These are phyloP conservation scores for Bos javanicus DNA, from an alignment of 2,113 vertebrate species.

Conservation along the genomic window DNA sequence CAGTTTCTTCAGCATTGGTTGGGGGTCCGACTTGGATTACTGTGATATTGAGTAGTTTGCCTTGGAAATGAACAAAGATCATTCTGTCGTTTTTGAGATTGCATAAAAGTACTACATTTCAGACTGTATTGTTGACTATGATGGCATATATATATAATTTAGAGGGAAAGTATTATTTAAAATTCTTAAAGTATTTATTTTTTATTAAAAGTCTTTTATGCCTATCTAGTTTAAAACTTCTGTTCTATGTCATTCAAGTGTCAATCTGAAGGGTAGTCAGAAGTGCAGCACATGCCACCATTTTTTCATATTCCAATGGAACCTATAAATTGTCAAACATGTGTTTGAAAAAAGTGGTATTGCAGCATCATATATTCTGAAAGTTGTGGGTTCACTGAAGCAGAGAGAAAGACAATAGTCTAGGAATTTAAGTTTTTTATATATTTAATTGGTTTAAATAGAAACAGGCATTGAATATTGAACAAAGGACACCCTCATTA, in stretches of 20 bases:
- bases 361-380: background rate
- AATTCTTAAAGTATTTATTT: background rate
- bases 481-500: background rate
- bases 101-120: background rate
- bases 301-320: background rate
- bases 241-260: background rate
- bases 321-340: background rate
- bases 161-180: background rate
- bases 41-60: background rate
- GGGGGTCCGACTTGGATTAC: rapidly evolving
- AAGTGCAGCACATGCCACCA: background rate
- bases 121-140: background rate
- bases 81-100: background rate
- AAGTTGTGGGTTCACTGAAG: background rate
- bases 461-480: background rate
- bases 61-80: background rate
- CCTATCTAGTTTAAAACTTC: background rate
- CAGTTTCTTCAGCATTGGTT: background rate
- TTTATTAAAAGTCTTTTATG: background rate
- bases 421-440: background rate
- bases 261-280: background rate
- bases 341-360: background rate
- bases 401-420: background rate
- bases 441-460: background rate
- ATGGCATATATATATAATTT: background rate